Percentiles rank a stretch among this genome's conserved stretches.
Conservation (phyloP, 2,113 vertebrate genomes). For the Tupaia tana region DNA sequence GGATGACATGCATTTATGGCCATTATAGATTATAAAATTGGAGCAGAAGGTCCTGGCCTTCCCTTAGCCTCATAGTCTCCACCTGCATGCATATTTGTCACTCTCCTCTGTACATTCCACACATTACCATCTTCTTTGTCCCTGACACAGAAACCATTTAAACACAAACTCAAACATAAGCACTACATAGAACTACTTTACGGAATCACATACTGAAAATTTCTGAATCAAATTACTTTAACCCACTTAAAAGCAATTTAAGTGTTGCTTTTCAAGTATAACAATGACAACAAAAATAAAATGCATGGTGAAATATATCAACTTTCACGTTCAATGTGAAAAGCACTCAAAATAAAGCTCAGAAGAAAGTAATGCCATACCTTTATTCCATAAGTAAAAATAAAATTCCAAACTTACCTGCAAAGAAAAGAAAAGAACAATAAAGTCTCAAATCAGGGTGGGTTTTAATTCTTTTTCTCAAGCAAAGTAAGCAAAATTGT, state of each 20-base stretch:
- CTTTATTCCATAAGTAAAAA: slow-evolving; percentile 67
- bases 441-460: slow-evolving; percentile 36
- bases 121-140: neutral
- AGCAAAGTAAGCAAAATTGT: neutral
- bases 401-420: slow-evolving; percentile 81
- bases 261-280: neutral
- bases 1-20: neutral
- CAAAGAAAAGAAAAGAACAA: slow-evolving; percentile 68
- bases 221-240: neutral
- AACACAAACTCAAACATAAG: neutral
- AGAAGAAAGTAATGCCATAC: slow-evolving; percentile 61
- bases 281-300: neutral
- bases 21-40: neutral
- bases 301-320: neutral
- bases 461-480: neutral
- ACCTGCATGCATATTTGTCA: neutral
- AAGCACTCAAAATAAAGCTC: slow-evolving; percentile 44
- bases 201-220: neutral
- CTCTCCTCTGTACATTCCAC: neutral
- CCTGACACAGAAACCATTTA: neutral
- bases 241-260: neutral
- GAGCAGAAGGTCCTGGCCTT: neutral
- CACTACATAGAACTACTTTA: neutral
- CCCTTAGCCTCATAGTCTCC: neutral
- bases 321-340: neutral